Evolutionary conservation across 2,797 vertebrate genomes (phyloP).

Genomic region (Peromyscus aztecus): DNA sequence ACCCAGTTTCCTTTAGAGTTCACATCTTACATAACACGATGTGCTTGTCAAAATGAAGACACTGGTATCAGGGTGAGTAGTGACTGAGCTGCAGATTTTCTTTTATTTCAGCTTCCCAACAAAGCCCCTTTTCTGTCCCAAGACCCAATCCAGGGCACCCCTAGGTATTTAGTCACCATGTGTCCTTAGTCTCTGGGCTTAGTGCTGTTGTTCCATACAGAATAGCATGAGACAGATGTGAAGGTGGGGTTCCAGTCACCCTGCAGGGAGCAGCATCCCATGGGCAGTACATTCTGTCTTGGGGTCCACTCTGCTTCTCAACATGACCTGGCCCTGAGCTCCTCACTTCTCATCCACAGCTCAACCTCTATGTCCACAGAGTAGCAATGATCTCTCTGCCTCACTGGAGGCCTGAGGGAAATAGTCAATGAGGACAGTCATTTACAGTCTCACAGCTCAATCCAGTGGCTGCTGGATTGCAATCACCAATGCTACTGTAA

Average conservation of each 20-base stretch:
- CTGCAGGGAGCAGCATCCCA: background rate
- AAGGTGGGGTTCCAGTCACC: background rate
- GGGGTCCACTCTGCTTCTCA: background rate
- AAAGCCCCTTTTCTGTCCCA: background rate
- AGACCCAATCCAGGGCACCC: background rate
- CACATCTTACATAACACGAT: background rate
- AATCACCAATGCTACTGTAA: background rate
- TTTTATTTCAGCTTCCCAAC: background rate
- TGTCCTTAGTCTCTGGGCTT: background rate
- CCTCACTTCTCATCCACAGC: too few species aligned
- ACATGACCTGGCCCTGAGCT: background rate
- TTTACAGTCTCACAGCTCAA: background rate
- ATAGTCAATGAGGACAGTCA: background rate
- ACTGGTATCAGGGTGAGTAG: background rate
- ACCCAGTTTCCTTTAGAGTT: background rate
- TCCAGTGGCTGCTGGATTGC: background rate
- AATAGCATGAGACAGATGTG: background rate
- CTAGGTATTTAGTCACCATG: background rate
- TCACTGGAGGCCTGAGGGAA: background rate
- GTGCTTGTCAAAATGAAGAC: constrained; percentile 36
- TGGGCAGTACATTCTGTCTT: background rate
- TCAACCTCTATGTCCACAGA: background rate
- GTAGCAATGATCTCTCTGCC: background rate
- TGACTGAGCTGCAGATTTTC: background rate
- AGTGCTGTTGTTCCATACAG: background rate